Conservation (phyloP, 2,113 vertebrate species). For the Rhombomys opimus region DNA sequence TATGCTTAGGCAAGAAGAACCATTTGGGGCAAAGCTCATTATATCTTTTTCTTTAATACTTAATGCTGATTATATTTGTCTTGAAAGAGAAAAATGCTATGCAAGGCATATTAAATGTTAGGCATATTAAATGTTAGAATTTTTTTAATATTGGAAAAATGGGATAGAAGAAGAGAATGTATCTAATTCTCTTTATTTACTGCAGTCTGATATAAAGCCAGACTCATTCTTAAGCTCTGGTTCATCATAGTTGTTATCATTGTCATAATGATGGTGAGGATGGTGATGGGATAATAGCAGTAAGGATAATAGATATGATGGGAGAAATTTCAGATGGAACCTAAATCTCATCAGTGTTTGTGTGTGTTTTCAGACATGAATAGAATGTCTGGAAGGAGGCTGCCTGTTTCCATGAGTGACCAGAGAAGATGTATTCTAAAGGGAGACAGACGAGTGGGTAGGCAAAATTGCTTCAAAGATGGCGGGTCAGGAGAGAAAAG, state of each 20-base stretch:
- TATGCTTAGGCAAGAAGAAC: background rate
- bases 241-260: conserved; percentile 35
- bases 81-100: conserved; percentile 34
- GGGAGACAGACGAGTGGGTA: background rate
- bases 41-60: background rate
- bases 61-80: conserved; percentile 6
- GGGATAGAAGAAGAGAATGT: background rate
- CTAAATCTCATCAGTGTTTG: conserved; percentile 22
- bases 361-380: conserved; percentile 24
- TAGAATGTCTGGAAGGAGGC: conserved; percentile 31
- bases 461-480: conserved; percentile 27
- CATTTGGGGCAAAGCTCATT: background rate
- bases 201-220: background rate
- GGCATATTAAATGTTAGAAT: conserved; percentile 13
- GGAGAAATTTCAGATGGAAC: conserved; percentile 33
- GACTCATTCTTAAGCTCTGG: conserved; percentile 39
- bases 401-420: background rate
- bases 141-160: conserved; percentile 39
- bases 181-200: conserved; percentile 30
- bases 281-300: conserved; percentile 68
- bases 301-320: conserved; percentile 57
- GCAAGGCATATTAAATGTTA: conserved; percentile 33
- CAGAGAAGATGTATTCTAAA: background rate
- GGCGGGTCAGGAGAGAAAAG: background rate
- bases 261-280: conserved; percentile 10